Evolutionary conservation across 2,797 vertebrate species (phyloP), one percentile per base, ranked within the genome.

Genomic region (Hipposideros larvatus): DNA sequence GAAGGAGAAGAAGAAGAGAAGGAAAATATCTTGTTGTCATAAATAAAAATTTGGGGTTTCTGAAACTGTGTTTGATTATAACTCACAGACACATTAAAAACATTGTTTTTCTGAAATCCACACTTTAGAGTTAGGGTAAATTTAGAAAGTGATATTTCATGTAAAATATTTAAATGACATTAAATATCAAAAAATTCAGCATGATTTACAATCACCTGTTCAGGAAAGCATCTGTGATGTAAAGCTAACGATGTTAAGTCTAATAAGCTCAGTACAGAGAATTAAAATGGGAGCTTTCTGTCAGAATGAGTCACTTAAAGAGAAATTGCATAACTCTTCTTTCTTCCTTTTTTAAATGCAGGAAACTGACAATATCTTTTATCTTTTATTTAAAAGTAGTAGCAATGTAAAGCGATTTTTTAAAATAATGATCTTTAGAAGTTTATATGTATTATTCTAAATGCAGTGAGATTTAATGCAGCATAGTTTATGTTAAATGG

Each of bases 311-410:
- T 91, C 89, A 87, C 83, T 87, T 73, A 46, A 88, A 71, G 24
- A 91, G 19, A 96, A 96, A 93, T 61, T 80, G 5, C n/a, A 13
- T 48, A 37, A 59, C 53, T 82, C n/a, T 37, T 71, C 66, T 84
- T 78, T 66, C 43, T 91, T 31, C 74, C 37, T 87, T 93, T 95
- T 94, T 94, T 59, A 77, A 96, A 86, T 85, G 34, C 78, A 79
- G n/a, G 59, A 78, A 93, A 91, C 48, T 84, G 26, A 26, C 66
- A 77, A 28, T 61, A 65, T 37, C 48, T 94, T 96, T 87, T 92
- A 43, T 70, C 26, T 93, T 85, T 92, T 90, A 66, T 75, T 88
- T 91, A 43, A 91, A 93, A 66, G 46, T 93, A 48, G 31, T 73
- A 46, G n/a, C 68, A 6, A 75, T 65, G 3, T 88, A 66, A 93